These are phyloP conservation scores for Portevinia maculata DNA, from an alignment of 2,888 invertebrate species.

Conservation along the genomic window DNA sequence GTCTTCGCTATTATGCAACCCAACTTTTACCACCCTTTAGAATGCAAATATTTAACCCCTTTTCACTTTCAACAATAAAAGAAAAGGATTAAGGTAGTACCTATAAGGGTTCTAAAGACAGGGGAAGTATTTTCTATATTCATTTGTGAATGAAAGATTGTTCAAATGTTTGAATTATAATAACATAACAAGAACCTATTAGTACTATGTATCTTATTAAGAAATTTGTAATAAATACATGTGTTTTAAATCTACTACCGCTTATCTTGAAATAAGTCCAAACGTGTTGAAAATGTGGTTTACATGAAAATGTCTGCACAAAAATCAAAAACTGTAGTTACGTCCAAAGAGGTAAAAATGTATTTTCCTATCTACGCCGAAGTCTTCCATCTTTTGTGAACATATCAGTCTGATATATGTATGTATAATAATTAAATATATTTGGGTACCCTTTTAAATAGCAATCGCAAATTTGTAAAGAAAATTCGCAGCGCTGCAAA, in stretches of 20 bases:
- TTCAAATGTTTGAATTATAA: constrained; percentile 1
- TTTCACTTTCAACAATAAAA: constrained; percentile 29
- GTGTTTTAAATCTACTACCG: too few species aligned
- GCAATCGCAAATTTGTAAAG: background rate
- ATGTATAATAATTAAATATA: too few species aligned
- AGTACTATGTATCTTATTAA: constrained; percentile 28
- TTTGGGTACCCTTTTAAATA: background rate
- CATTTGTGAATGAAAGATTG: background rate
- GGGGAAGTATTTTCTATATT: background rate
- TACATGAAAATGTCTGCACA: too few species aligned
- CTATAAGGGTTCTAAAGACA: constrained; percentile 2
- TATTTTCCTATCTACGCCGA: too few species aligned
- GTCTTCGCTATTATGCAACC: constrained; percentile 23
- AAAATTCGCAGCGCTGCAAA: constrained; percentile 29
- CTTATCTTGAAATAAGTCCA: too few species aligned
- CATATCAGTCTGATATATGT: too few species aligned
- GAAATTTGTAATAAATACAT: constrained; percentile 12
- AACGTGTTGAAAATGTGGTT: too few species aligned
- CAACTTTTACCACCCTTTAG: constrained; percentile 42
- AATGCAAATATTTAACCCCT: constrained; percentile 18
- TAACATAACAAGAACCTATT: background rate
- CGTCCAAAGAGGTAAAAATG: too few species aligned
- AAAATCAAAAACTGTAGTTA: too few species aligned
- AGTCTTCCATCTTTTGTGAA: background rate
- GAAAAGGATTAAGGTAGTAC: constrained; percentile 44